These are phyloP conservation scores for Podargus strigoides DNA, from an alignment of 2,797 vertebrate species.

Conservation along the genomic window DNA sequence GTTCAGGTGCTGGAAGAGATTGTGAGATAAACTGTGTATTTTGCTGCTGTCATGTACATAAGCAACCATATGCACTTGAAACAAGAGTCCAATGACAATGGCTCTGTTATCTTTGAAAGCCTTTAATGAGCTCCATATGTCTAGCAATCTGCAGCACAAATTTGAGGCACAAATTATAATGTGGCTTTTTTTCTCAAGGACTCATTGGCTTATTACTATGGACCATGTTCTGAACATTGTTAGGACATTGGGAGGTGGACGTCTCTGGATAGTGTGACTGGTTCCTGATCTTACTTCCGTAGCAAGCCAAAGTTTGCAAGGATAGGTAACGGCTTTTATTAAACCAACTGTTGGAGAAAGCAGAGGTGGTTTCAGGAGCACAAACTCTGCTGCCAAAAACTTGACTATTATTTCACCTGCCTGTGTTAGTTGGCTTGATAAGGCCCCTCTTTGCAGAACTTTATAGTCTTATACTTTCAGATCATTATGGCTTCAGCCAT, in stretches of 20 bases:
- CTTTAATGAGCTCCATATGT: slow-evolving; percentile 64
- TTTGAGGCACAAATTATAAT: slow-evolving; percentile 6
- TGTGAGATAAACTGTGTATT: not conserved
- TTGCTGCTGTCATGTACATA: slow-evolving; percentile 11
- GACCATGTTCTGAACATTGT: not conserved
- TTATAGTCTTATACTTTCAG: not conserved
- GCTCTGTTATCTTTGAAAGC: slow-evolving; percentile 56
- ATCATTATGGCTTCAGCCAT: not conserved
- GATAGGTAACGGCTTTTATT: slow-evolving; percentile 20
- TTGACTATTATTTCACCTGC: not conserved
- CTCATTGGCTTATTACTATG: slow-evolving; percentile 4
- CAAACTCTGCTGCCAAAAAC: not conserved
- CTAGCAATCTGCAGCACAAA: slow-evolving; percentile 55
- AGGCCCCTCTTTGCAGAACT: not conserved
- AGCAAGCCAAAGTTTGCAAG: not conserved
- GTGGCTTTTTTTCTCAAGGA: slow-evolving; percentile 43
- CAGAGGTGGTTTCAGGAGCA: not conserved
- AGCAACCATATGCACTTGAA: slow-evolving; percentile 55
- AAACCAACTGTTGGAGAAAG: not conserved
- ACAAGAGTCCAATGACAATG: slow-evolving; percentile 61
- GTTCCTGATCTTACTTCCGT: not conserved
- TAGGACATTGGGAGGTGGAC: slow-evolving; percentile 15
- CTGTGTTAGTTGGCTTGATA: not conserved
- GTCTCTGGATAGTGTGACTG: not conserved
- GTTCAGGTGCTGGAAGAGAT: not conserved